These are phyloP conservation scores for Podotricha telesiphe DNA, from an alignment of 2,888 invertebrate genomes.

Conservation along the genomic window DNA sequence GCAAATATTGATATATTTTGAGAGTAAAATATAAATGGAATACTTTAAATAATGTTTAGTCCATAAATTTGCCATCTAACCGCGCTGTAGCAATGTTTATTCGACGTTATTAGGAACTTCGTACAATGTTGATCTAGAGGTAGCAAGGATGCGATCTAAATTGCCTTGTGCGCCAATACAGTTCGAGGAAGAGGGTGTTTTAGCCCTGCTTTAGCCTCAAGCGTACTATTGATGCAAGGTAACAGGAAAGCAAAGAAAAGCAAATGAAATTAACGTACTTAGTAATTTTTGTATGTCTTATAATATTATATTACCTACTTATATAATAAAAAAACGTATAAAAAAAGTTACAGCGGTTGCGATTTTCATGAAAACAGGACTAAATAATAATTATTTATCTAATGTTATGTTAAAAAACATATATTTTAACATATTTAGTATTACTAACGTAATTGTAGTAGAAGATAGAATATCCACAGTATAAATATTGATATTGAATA, in stretches of 20 bases:
- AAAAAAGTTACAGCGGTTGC: too few relatives aligned
- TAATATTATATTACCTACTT: neutral
- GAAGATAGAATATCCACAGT: too few relatives aligned
- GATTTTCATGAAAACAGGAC: too few relatives aligned
- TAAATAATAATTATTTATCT: too few relatives aligned
- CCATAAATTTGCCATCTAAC: slow-evolving; percentile 19
- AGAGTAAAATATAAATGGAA: neutral
- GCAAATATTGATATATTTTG: neutral
- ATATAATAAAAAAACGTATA: too few relatives aligned
- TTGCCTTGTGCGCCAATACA: slow-evolving; percentile 38
- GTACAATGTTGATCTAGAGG: slow-evolving; percentile 39
- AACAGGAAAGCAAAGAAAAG: slow-evolving; percentile 22
- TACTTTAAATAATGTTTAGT: slow-evolving; percentile 16
- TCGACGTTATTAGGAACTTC: slow-evolving; percentile 31
- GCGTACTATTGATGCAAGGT: slow-evolving; percentile 33
- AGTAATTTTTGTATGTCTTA: neutral
- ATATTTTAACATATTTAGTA: too few relatives aligned
- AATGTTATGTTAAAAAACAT: too few relatives aligned
- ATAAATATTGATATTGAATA: neutral
- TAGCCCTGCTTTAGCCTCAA: slow-evolving; percentile 29
- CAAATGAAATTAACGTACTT: neutral
- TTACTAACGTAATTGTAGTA: too few relatives aligned
- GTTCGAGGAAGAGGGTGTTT: slow-evolving; percentile 31
- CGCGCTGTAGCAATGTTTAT: slow-evolving; percentile 34
- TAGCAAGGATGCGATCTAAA: slow-evolving; percentile 38